Evolutionary conservation across 2,797 vertebrate species (phyloP).

Genomic region (Leuciscus waleckii): DNA sequence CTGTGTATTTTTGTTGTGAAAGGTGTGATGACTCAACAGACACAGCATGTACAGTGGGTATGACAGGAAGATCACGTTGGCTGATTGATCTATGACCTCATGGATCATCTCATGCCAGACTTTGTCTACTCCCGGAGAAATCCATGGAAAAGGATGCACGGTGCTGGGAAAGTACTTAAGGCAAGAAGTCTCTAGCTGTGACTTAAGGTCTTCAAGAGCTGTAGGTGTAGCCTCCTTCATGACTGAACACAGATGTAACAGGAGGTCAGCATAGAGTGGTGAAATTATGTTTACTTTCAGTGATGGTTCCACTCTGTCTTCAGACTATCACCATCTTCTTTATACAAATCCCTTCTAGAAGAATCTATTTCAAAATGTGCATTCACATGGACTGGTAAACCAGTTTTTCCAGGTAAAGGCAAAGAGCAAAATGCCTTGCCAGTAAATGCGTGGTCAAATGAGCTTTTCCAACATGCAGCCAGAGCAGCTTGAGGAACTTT

Average conservation of each 20-base stretch:
- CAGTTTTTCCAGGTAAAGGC: no score
- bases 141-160: no score
- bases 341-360: slow-evolving; percentile 73
- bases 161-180: slow-evolving; percentile 80
- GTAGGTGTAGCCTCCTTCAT: slow-evolving; percentile 34
- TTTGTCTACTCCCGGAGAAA: slow-evolving; percentile 39
- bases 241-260: slow-evolving; percentile 66
- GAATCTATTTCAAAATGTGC: no score
- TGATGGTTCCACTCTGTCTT: slow-evolving; percentile 80
- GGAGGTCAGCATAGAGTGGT: slow-evolving; percentile 81
- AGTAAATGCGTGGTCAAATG: no score
- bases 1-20: slow-evolving; percentile 43
- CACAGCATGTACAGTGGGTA: slow-evolving; percentile 73
- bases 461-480: no score
- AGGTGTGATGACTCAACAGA: not conserved
- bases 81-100: slow-evolving; percentile 72
- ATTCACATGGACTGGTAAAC: no score
- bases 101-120: slow-evolving; percentile 79
- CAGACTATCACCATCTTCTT: slow-evolving; percentile 73
- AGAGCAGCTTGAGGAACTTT: no score
- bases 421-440: no score
- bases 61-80: slow-evolving; percentile 67
- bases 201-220: fast-evolving
- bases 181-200: slow-evolving; percentile 50
- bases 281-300: slow-evolving; percentile 76